Percentiles rank a stretch among this genome's conserved stretches.
Evolutionary conservation across 92 coral and sea anemone genomes (phyloP).

Genomic region (Epizoanthus scotinus): DNA sequence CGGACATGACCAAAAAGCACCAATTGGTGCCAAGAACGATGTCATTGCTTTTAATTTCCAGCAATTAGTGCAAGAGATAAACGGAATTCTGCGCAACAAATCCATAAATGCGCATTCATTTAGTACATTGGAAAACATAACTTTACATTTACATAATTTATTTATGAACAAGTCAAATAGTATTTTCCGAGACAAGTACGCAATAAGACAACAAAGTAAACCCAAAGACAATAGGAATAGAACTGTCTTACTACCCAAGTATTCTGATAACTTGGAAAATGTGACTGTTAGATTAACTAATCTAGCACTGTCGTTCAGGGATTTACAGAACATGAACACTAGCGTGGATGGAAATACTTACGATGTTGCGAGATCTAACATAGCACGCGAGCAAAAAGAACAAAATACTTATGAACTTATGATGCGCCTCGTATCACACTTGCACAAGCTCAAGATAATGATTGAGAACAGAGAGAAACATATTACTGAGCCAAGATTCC

Average conservation of each 20-base stretch:
- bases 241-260: background rate
- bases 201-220: background rate
- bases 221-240: background rate
- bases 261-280: constrained; percentile 8
- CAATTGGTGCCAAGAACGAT: background rate
- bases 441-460: constrained; percentile 10
- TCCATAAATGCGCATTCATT: constrained; percentile 21
- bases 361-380: constrained; percentile 14
- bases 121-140: constrained; percentile 32
- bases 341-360: background rate
- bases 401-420: background rate
- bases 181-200: background rate
- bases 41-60: constrained; percentile 31
- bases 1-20: background rate
- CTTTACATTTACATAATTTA: constrained; percentile 20
- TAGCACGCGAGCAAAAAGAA: constrained; percentile 1
- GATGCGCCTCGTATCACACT: constrained; percentile 18
- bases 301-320: constrained; percentile 29
- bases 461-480: background rate
- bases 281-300: constrained; percentile 29
- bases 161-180: background rate
- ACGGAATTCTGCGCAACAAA: constrained; percentile 29
- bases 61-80: constrained; percentile 39
- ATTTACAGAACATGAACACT: background rate
- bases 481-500: background rate